Percentiles rank a stretch among this genome's conserved stretches.
These are phyloP conservation scores for Paracentrotus lividus DNA, from an alignment of 53 echinoderm and acorn worm species.

Conservation along the genomic window DNA sequence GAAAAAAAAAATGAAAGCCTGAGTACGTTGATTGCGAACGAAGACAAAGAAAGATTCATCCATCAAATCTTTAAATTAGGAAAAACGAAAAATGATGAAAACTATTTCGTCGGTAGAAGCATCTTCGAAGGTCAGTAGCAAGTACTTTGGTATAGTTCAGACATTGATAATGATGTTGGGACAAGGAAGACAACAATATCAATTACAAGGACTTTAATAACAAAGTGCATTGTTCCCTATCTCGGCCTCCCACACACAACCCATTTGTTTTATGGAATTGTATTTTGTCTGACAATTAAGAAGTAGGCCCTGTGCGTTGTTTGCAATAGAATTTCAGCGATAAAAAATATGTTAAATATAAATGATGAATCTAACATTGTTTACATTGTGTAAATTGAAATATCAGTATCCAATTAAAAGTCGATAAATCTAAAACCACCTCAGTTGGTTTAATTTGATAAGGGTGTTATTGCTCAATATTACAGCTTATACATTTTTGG, in stretches of 20 bases:
- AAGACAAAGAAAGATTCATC: neutral
- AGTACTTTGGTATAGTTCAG: neutral
- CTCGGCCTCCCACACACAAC: neutral
- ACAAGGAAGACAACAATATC: neutral
- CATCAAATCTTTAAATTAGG: neutral
- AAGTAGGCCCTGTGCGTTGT: neutral
- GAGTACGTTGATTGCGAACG: neutral
- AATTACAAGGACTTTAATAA: neutral
- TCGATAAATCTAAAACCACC: no score
- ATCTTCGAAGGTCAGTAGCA: neutral
- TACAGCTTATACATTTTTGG: no score
- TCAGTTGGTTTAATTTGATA: no score
- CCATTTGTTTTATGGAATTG: neutral
- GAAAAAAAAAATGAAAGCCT: neutral
- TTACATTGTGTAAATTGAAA: no score
- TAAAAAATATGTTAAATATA: no score
- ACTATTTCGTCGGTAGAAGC: neutral
- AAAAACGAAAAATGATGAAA: constrained; percentile 33
- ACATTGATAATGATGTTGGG: neutral
- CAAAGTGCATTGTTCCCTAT: constrained; percentile 39
- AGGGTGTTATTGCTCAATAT: no score
- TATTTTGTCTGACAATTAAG: neutral
- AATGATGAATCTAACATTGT: no score
- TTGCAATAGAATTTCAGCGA: no score
- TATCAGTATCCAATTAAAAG: no score